phyloP scores from a whole-genome alignment of 2,797 vertebrate genomes.

The Propithecus deckenii region DNA sequence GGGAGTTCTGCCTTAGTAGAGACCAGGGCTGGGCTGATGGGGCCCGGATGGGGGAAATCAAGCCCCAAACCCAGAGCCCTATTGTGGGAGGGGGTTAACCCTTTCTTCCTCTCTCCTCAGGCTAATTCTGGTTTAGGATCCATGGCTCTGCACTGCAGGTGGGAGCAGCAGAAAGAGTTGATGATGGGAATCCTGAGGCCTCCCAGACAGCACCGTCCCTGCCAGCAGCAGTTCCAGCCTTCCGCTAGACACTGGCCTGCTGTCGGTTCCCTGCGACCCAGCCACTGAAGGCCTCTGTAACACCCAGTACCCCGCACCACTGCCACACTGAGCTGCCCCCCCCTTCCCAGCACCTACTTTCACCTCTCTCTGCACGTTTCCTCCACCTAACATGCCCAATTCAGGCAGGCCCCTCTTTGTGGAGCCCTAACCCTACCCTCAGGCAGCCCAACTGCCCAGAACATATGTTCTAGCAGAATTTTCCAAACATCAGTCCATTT shows the following conservation, averaged over 20 bases:
- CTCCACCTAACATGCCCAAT: not conserved
- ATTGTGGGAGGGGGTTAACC: not conserved
- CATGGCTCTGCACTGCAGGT: not conserved
- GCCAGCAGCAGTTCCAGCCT: not conserved
- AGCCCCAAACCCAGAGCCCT: not conserved
- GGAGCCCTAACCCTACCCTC: not conserved
- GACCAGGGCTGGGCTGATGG: not conserved
- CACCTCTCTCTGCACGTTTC: not conserved
- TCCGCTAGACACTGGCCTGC: not conserved
- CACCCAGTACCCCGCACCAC: too few species aligned
- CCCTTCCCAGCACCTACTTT: too few species aligned
- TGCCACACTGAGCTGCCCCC: not conserved
- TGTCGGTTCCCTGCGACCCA: too few species aligned
- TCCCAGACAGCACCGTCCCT: not conserved
- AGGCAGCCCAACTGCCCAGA: not conserved
- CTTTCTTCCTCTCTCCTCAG: constrained; percentile 49
- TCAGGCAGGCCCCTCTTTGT: not conserved
- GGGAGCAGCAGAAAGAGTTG: not conserved
- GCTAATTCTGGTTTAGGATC: constrained; percentile 25
- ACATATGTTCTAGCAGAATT: not conserved
- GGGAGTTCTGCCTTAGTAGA: not conserved
- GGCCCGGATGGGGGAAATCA: not conserved
- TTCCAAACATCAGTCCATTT: not conserved
- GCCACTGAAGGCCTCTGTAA: not conserved
- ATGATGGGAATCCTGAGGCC: not conserved